Conservation (phyloP, 2,888 invertebrate species). For the Cephus runcator region DNA sequence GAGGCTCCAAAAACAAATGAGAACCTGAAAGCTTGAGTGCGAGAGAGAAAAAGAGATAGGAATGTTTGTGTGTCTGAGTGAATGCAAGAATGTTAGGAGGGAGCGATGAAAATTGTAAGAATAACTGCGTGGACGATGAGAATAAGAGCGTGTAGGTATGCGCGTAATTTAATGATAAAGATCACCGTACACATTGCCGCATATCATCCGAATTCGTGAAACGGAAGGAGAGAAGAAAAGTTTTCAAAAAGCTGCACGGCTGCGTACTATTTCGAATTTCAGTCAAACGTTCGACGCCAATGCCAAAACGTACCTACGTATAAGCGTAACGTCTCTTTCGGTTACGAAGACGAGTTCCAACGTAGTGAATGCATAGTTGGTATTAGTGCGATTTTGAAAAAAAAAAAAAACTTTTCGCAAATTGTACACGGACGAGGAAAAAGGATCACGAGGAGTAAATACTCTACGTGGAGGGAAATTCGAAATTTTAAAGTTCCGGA, state of each 20-base stretch:
- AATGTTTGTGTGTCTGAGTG: neutral
- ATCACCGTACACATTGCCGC: neutral
- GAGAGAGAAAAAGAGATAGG: neutral
- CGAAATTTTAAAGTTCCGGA: constrained; percentile 28
- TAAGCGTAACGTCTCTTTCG: constrained; percentile 49
- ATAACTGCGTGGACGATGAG: neutral
- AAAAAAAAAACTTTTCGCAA: neutral
- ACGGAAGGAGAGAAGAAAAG: neutral
- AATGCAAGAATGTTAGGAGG: neutral
- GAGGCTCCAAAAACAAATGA: neutral
- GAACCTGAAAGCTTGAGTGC: neutral
- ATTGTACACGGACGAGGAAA: neutral
- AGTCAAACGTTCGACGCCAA: constrained; percentile 9
- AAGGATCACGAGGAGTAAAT: neutral
- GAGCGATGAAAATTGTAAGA: neutral
- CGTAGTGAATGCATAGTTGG: constrained; percentile 34
- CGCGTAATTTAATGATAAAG: neutral
- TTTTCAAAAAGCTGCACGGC: constrained; percentile 6
- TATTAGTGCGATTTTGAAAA: neutral
- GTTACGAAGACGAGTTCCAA: constrained; percentile 61
- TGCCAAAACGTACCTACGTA: neutral
- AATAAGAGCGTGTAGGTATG: neutral
- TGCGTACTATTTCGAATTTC: constrained; percentile 38
- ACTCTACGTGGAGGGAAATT: constrained; percentile 27
- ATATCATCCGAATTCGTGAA: neutral